Evolutionary conservation across 2,888 invertebrate species (phyloP), one percentile per base, ranked within the genome.

Genomic region (Drosophila anceps): DNA sequence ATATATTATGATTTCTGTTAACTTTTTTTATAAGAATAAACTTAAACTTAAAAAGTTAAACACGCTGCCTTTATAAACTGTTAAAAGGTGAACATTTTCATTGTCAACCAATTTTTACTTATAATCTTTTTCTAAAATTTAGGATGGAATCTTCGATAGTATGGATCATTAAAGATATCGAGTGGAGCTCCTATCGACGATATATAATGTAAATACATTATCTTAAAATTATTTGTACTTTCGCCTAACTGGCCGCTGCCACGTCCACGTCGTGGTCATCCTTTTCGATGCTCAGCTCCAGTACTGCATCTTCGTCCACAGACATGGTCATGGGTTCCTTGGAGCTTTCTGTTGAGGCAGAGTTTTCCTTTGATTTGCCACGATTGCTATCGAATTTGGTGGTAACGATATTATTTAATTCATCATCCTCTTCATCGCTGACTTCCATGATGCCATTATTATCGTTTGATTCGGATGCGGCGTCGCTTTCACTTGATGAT

Each of bases 201-300:
- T 12, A 50, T 20, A 31, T 13, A 50, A 48, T 31, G 31, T 18
- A 50, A 50, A 18, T n/a, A 31, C 29, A 50, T 48, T 10, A 18
- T 51, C 13, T 35, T 53, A 35, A 8, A 44, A 0, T 15, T 4
- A 4, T 62, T 46, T 51, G 33, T 59, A 57, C 27, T 48, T 29
- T 31, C 4, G 4, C 20, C 51, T 84, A 84, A 69, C 72, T 86
- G 61, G 73, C 79, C 18, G 79, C 87, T 9, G 81, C 69, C 4
- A 82, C 79, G 33, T 79, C 90, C 9, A 80, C 85, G 62, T 91
- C 91, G 39, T 79, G 86, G 31, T 91, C 90, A 59, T 91, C 91
- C 41, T 92, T 91, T 35, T 91, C 91, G 33, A 91, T 90, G 70
- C 91, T 92, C 7, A 92, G 61, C 43, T 91, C 92, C 5, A 91